A percentile compares a stretch with the other conserved stretches of the same genome.
Evolutionary conservation across 2,113 vertebrate species (phyloP).

Genomic region (Upupa epops): DNA sequence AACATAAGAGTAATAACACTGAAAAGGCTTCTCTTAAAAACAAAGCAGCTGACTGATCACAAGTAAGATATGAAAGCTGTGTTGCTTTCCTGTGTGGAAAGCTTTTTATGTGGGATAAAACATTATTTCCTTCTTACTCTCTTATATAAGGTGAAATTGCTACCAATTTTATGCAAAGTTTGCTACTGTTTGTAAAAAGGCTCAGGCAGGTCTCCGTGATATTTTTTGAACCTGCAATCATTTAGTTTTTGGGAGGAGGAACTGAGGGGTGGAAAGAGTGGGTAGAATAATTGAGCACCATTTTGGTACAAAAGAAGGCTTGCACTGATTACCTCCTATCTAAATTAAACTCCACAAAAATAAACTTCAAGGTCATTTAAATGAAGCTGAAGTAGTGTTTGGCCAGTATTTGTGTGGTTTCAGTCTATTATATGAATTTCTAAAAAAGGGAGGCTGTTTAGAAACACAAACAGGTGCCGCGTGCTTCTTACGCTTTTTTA

Average conservation of each 20-base stretch:
- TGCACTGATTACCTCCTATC: neutral
- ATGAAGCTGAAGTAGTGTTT: neutral
- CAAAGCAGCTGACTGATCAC: neutral
- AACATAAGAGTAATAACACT: neutral
- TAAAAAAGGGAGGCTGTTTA: conserved; percentile 2
- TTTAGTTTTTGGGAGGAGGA: neutral
- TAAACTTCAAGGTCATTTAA: neutral
- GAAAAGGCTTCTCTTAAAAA: neutral
- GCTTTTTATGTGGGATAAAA: neutral
- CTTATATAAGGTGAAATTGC: neutral
- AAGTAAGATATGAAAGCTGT: neutral
- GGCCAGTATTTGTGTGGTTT: neutral
- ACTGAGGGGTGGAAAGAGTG: neutral
- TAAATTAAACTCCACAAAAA: conserved; percentile 1
- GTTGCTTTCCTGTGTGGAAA: neutral
- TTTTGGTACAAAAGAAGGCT: neutral
- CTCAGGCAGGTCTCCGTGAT: neutral
- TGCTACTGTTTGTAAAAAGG: neutral
- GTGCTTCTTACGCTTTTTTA: neutral
- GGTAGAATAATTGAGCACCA: neutral
- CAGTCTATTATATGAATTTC: neutral
- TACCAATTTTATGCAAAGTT: neutral
- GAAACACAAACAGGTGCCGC: neutral
- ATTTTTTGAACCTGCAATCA: neutral
- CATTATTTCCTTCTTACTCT: neutral